Evolutionary conservation across 2,113 vertebrate genomes (phyloP).

Genomic region (Nicator chloris): DNA sequence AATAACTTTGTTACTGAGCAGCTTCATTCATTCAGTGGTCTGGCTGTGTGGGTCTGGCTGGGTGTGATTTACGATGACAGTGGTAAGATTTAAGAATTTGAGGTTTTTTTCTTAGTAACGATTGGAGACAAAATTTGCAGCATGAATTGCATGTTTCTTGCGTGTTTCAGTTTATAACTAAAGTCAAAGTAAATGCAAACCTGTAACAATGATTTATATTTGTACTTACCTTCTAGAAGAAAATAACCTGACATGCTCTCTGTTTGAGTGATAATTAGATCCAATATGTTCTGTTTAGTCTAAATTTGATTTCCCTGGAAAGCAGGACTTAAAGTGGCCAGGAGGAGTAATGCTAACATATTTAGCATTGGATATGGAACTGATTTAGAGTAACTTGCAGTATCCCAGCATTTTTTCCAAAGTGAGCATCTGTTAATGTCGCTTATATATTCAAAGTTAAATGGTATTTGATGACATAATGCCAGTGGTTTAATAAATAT

Average conservation of each 20-base stretch:
- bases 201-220: neutral
- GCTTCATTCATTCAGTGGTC: constrained; percentile 75
- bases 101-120: neutral
- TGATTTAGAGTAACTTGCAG: neutral
- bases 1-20: constrained; percentile 85
- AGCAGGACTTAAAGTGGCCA: neutral
- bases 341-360: neutral
- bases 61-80: constrained; percentile 77
- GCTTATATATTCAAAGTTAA: neutral
- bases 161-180: neutral
- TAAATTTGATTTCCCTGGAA: constrained; percentile 8
- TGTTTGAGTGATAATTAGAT: neutral
- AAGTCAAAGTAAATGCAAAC: neutral
- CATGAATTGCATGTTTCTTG: neutral
- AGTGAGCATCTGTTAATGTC: neutral
- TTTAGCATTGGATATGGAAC: neutral
- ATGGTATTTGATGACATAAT: neutral
- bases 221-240: neutral
- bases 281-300: neutral
- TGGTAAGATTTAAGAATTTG: constrained; percentile 69
- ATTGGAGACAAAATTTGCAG: neutral
- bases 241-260: neutral
- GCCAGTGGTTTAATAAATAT: neutral
- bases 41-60: constrained; percentile 86
- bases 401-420: neutral